These are phyloP conservation scores for Heliconius sara DNA, from an alignment of 2,888 invertebrate species.

Conservation along the genomic window DNA sequence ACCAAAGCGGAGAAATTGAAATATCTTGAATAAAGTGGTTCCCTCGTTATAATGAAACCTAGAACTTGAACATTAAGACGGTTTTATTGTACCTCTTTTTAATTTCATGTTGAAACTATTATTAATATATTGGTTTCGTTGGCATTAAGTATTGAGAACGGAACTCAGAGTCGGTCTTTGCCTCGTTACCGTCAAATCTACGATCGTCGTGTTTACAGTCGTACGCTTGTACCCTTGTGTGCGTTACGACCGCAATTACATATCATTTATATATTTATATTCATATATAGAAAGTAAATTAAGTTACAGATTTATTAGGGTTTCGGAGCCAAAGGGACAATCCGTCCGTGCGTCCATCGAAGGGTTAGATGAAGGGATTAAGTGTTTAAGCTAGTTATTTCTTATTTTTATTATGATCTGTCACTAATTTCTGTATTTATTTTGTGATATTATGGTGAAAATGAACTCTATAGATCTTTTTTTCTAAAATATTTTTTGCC, in stretches of 20 bases:
- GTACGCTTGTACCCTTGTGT: neutral
- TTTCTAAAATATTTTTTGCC: too few relatives aligned
- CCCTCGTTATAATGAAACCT: too few relatives aligned
- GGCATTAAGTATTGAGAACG: too few relatives aligned
- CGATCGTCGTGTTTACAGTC: too few relatives aligned
- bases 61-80: too few relatives aligned
- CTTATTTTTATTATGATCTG: neutral
- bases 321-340: conserved; percentile 12
- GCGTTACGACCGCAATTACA: neutral
- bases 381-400: neutral
- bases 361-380: conserved; percentile 4
- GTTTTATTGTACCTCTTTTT: neutral
- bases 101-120: neutral
- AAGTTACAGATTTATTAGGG: conserved; percentile 22
- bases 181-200: too few relatives aligned
- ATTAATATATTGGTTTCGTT: neutral
- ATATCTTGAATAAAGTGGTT: too few relatives aligned
- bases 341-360: neutral
- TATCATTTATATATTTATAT: neutral
- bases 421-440: too few relatives aligned
- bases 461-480: too few relatives aligned
- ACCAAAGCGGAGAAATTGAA: too few relatives aligned
- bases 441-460: too few relatives aligned
- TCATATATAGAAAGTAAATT: conserved; percentile 1
- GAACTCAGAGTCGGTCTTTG: too few relatives aligned